A percentile compares a stretch with the other conserved stretches of the same genome.
Evolutionary conservation across 2,797 vertebrate genomes (phyloP).

Genomic region (Xyrichtys novacula): DNA sequence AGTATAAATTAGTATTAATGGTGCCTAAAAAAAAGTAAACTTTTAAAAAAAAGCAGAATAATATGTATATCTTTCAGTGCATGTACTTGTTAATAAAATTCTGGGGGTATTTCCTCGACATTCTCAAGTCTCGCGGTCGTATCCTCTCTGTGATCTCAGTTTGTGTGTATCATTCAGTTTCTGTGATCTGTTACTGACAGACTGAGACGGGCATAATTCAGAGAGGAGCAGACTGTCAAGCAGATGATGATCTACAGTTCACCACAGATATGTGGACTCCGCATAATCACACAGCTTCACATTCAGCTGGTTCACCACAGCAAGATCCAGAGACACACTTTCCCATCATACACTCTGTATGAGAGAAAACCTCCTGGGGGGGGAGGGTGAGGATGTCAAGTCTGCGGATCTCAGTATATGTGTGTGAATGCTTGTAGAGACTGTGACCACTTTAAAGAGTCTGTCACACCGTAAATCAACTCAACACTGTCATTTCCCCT

Average conservation of each 20-base stretch:
- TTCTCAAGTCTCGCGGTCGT: constrained; percentile 19
- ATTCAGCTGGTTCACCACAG: constrained; percentile 59
- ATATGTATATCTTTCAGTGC: constrained; percentile 13
- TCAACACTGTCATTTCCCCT: constrained; percentile 6
- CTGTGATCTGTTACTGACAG: constrained; percentile 37
- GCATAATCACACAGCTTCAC: constrained; percentile 55
- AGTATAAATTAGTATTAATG: not conserved
- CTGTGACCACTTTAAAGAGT: constrained; percentile 30
- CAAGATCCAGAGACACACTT: constrained; percentile 49
- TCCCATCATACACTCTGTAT: constrained; percentile 56
- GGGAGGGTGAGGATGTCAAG: not conserved
- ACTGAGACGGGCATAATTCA: constrained; percentile 38
- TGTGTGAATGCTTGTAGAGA: constrained; percentile 25
- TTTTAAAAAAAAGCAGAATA: not conserved
- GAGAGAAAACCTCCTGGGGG: constrained; percentile 18
- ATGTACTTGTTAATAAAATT: constrained; percentile 25
- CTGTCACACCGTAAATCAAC: constrained; percentile 31
- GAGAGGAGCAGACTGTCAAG: constrained; percentile 38
- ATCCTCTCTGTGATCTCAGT: constrained; percentile 7
- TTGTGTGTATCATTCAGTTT: constrained; percentile 8
- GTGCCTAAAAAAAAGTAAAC: not conserved
- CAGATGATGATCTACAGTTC: constrained; percentile 52
- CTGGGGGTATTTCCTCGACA: constrained; percentile 21
- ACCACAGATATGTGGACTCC: constrained; percentile 58
- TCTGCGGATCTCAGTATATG: not conserved